Percentiles rank a stretch among this genome's conserved stretches.
These are phyloP conservation scores for Psittacula derbiana DNA, from an alignment of 2,797 vertebrate species.

Conservation along the genomic window DNA sequence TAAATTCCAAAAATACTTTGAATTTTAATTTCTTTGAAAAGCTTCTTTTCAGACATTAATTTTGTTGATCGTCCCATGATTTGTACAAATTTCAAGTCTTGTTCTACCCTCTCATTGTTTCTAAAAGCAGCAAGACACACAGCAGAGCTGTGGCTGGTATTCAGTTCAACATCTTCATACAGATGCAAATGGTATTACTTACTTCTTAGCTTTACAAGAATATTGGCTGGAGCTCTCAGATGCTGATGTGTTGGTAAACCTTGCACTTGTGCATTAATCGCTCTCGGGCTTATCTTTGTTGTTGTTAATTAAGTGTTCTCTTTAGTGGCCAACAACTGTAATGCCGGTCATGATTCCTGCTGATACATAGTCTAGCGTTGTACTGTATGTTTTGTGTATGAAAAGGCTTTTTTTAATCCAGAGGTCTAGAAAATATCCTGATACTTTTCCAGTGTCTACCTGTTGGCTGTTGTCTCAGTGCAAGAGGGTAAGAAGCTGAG, in stretches of 20 bases:
- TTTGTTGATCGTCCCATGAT: rapidly evolving
- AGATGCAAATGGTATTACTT: neutral
- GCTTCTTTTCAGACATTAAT: neutral
- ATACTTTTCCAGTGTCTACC: neutral
- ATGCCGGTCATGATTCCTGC: neutral
- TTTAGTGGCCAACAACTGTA: neutral
- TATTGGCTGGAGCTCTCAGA: neutral
- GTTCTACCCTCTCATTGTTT: neutral
- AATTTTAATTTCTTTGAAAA: neutral
- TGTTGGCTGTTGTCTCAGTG: neutral
- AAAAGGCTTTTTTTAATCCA: neutral
- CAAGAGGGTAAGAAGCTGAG: neutral
- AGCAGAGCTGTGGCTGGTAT: neutral
- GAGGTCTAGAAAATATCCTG: neutral
- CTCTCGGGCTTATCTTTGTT: neutral
- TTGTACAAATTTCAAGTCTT: neutral
- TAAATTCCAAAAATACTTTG: neutral
- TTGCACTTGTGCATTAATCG: neutral
- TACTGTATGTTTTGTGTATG: neutral
- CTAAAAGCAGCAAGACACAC: neutral
- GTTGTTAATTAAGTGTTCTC: neutral
- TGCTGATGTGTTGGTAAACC: neutral
- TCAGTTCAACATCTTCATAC: neutral
- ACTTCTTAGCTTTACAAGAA: neutral
- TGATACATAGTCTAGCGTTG: rapidly evolving